These are phyloP conservation scores for Ceramica pisi DNA, from an alignment of 2,888 invertebrate species.

Conservation along the genomic window DNA sequence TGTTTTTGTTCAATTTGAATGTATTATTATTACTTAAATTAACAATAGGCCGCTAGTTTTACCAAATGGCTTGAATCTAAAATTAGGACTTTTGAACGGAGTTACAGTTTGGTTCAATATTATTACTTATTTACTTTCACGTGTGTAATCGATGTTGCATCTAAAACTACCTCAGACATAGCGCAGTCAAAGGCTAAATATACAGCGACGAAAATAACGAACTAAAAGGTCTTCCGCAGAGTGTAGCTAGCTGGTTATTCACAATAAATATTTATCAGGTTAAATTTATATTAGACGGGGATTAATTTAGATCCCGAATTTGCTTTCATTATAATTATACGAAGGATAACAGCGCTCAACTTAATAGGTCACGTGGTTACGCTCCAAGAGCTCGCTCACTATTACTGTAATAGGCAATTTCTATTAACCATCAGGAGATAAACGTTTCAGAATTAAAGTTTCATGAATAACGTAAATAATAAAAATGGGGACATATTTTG, in stretches of 20 bases:
- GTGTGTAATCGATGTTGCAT: background rate
- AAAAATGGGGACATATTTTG: slow-evolving; percentile 86
- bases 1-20: too few species aligned
- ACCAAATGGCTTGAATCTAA: too few species aligned
- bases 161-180: background rate
- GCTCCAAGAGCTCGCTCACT: slow-evolving; percentile 1
- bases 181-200: background rate
- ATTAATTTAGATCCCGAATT: slow-evolving; percentile 47
- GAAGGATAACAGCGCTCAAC: slow-evolving; percentile 38
- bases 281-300: slow-evolving; percentile 38
- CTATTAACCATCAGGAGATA: slow-evolving; percentile 51
- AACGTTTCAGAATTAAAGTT: slow-evolving; percentile 74
- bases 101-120: background rate
- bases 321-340: slow-evolving; percentile 54
- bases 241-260: background rate
- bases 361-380: slow-evolving; percentile 40
- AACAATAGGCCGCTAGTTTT: too few species aligned
- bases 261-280: slow-evolving; percentile 45
- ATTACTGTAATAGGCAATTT: slow-evolving; percentile 47
- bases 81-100: too few species aligned
- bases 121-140: background rate
- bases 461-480: slow-evolving; percentile 77
- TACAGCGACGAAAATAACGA: slow-evolving; percentile 31
- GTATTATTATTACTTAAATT: too few species aligned
- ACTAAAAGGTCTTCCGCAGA: slow-evolving; percentile 17